These are phyloP conservation scores for Mustela nigripes DNA, from an alignment of 2,113 vertebrate genomes.

Conservation along the genomic window DNA sequence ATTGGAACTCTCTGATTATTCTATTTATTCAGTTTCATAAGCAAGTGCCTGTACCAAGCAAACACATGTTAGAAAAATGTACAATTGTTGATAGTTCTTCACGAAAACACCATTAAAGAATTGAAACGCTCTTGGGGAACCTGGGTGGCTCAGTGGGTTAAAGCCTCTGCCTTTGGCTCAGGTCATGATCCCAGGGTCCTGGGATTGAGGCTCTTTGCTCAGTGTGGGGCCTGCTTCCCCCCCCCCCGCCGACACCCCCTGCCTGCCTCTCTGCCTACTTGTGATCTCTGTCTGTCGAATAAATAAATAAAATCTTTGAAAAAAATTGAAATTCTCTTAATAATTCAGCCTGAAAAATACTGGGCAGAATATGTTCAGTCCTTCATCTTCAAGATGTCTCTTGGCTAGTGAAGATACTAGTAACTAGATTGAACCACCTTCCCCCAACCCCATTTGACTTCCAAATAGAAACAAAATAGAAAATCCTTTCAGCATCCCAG, in stretches of 20 bases:
- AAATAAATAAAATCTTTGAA: too few species aligned
- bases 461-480: slow-evolving; percentile 45
- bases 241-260: rapidly evolving
- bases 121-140: neutral
- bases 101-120: neutral
- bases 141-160: too few species aligned
- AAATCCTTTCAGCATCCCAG: neutral
- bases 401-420: neutral
- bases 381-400: neutral
- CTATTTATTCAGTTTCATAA: slow-evolving; percentile 33
- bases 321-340: neutral
- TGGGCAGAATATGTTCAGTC: neutral
- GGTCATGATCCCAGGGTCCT: too few species aligned
- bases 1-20: neutral
- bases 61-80: neutral
- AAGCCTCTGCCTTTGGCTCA: too few species aligned
- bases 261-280: too few species aligned
- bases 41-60: neutral
- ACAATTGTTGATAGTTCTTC: neutral
- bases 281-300: too few species aligned
- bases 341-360: slow-evolving; percentile 8
- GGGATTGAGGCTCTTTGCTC: too few species aligned
- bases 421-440: neutral
- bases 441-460: neutral
- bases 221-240: too few species aligned